phyloP scores from a whole-genome alignment of 2,888 invertebrate genomes.

The Romanomermis culicivorax region DNA sequence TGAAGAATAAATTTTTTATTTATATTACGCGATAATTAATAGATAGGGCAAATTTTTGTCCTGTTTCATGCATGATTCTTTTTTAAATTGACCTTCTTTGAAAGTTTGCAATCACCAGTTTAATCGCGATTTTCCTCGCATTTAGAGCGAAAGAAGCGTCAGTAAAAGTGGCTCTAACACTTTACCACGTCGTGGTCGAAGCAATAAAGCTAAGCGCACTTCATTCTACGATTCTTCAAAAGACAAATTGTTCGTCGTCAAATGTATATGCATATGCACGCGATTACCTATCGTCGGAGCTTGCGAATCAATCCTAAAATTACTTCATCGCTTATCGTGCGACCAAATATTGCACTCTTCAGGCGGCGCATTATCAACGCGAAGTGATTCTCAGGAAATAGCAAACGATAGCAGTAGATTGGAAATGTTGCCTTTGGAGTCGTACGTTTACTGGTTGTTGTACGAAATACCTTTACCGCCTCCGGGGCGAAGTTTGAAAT shows the following conservation, averaged over 20 bases:
- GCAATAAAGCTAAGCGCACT: constrained; percentile 19
- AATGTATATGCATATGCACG: constrained; percentile 75
- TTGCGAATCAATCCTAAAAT: constrained; percentile 51
- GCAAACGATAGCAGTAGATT: no score
- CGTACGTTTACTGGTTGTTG: constrained; percentile 78
- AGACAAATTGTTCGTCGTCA: constrained; percentile 81
- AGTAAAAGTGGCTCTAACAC: constrained; percentile 23
- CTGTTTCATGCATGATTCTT: no score
- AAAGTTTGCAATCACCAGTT: no score
- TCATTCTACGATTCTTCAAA: constrained; percentile 60
- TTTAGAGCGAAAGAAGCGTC: no score
- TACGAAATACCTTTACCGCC: constrained; percentile 42
- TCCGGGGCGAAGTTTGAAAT: constrained; percentile 10
- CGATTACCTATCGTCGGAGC: constrained; percentile 65
- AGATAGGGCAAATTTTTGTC: no score
- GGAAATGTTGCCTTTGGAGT: constrained; percentile 53
- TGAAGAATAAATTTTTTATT: no score
- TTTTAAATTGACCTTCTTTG: no score
- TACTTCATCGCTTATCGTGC: constrained; percentile 16
- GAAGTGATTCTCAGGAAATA: background rate
- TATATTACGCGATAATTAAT: no score
- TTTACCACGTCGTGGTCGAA: constrained; percentile 17
- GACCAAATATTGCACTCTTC: no score
- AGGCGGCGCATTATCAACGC: no score
- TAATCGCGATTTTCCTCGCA: no score